Percentiles rank a stretch among this genome's conserved stretches.
phyloP scores from a whole-genome alignment of 2,797 vertebrate genomes.

The Platalea minor region DNA sequence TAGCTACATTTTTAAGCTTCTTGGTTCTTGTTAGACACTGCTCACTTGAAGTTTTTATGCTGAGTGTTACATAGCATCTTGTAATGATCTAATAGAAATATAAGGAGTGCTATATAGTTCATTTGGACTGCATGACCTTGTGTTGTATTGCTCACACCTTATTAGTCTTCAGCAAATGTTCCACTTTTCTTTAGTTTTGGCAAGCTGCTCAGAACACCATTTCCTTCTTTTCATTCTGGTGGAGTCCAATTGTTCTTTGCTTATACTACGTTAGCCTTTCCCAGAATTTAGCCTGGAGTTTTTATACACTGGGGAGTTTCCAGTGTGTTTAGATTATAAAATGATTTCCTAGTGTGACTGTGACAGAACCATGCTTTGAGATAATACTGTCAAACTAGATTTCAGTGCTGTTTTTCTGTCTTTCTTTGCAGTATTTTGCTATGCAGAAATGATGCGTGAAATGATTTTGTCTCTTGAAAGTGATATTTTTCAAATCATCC shows the following conservation, averaged over 20 bases:
- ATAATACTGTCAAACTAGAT: conserved; percentile 16
- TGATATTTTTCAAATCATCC: neutral
- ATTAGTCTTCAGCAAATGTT: conserved; percentile 61
- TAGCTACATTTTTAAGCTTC: neutral
- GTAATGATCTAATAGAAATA: neutral
- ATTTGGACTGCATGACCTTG: conserved; percentile 33
- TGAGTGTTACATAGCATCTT: neutral
- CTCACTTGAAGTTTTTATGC: neutral
- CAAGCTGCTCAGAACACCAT: conserved; percentile 69
- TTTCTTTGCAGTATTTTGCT: neutral
- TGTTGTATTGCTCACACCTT: conserved; percentile 27
- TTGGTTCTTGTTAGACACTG: neutral
- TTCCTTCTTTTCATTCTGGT: conserved; percentile 79
- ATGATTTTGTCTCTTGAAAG: neutral
- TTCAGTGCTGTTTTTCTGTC: neutral
- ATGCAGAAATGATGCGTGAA: neutral
- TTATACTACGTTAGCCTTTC: conserved; percentile 72
- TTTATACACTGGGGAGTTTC: conserved; percentile 73
- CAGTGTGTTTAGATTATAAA: conserved; percentile 68
- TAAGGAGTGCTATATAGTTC: neutral
- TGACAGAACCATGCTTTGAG: conserved; percentile 19
- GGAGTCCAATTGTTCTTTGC: conserved; percentile 73
- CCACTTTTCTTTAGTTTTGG: conserved; percentile 70
- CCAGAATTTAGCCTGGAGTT: conserved; percentile 73
- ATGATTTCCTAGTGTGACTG: conserved; percentile 55